phyloP scores from a whole-genome alignment of 2,113 vertebrate species.

The Dromiciops gliroides region DNA sequence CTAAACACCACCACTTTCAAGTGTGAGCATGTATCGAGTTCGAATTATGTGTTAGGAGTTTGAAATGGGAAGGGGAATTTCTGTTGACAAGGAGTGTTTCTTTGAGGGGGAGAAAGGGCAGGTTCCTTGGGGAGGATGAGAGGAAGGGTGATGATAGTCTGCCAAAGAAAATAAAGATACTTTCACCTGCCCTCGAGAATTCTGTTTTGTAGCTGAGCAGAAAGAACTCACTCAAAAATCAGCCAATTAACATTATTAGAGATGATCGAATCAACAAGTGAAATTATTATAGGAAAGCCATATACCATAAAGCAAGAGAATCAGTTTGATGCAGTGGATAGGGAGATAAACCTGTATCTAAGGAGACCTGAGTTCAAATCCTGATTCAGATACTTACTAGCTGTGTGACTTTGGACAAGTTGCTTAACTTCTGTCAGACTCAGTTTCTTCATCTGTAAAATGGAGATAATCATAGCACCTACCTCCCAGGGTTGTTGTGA shows the following conservation, averaged over 20 bases:
- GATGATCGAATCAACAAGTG: background rate
- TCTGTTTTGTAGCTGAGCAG: background rate
- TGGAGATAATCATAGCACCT: background rate
- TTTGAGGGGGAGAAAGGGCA: background rate
- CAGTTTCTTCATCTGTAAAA: background rate
- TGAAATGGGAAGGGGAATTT: background rate
- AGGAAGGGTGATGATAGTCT: background rate
- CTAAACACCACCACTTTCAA: background rate
- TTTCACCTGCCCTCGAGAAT: background rate
- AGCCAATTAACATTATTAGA: background rate
- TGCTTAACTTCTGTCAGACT: background rate
- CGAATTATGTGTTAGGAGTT: background rate
- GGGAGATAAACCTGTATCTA: background rate
- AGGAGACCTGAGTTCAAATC: background rate
- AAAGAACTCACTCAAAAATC: background rate
- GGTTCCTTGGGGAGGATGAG: background rate
- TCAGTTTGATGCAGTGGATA: background rate
- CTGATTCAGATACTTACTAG: background rate
- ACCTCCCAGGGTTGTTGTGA: background rate
- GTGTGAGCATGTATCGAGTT: background rate
- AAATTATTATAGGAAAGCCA: background rate
- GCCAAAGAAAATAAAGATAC: background rate
- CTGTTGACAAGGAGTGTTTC: accelerated
- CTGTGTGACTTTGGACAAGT: too few relatives aligned
- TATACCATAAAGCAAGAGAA: background rate